Conservation (phyloP, 2,888 invertebrate genomes). For the Operophtera brumata region DNA sequence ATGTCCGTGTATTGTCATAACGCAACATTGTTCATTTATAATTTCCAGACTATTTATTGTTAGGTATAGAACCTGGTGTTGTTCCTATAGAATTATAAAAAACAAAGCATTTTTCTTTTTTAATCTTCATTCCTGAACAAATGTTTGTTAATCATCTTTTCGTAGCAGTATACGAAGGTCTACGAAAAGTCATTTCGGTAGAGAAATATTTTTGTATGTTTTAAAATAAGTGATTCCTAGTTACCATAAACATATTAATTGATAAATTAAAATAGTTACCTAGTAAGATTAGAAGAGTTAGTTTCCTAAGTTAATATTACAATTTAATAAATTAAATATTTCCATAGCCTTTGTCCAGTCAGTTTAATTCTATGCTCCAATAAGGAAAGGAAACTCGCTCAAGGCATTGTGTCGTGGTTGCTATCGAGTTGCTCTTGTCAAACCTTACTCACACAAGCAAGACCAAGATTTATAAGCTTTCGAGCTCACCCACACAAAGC, state of each 20-base stretch:
- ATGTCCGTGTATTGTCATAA: constrained; percentile 41
- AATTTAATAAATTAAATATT: constrained; percentile 1
- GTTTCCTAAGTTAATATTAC: background rate
- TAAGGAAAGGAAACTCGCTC: constrained; percentile 56
- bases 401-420: constrained; percentile 65
- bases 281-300: background rate
- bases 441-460: constrained; percentile 52
- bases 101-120: background rate
- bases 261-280: background rate
- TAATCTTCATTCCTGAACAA: background rate
- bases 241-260: background rate
- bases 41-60: constrained; percentile 13
- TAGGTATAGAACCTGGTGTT: too few relatives aligned
- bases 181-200: background rate
- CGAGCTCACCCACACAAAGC: constrained; percentile 59
- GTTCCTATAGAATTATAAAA: background rate
- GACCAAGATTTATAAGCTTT: constrained; percentile 69
- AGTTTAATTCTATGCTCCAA: constrained; percentile 26
- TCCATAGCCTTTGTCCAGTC: constrained; percentile 9
- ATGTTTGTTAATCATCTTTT: background rate
- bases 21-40: constrained; percentile 37
- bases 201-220: too few relatives aligned
- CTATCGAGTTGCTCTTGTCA: constrained; percentile 54
- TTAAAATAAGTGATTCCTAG: background rate
- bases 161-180: constrained; percentile 2